Evolutionary conservation across 2,113 vertebrate genomes (phyloP), one percentile per base, ranked within the genome.

Genomic region (Platichthys stellatus): DNA sequence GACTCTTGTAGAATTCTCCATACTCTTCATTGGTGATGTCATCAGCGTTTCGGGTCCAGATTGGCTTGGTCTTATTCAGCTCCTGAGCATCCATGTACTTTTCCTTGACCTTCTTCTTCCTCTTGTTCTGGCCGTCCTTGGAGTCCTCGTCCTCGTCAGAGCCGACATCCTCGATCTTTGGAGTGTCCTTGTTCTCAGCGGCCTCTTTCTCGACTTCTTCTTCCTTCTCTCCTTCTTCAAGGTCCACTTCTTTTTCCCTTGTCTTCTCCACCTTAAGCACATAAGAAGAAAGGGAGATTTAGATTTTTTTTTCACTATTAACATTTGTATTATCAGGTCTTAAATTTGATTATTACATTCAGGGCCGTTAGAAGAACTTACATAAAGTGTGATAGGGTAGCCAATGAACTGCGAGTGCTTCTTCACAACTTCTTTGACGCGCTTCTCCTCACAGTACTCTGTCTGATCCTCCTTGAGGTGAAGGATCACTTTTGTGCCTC

Each of bases 21-120:
- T 98, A 99, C 57, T 99, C 97, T 2, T 98, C 97, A 11, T 96
- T 98, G 17, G 96, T 97, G 65, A 99, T 99, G 69, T 99, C 97
- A 57, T 99, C 98, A 0, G 97, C 96, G 62, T 99, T 99, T 43
- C 98, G 93, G 81, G 97, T 99, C 97, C 98, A 99, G 57, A 99
- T 96, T 51, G 95, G 95, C 63, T 96, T 96, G 28, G 94, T 95
- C 83, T 96, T 96, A 88, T 96, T 96, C 74, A 96, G 92, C 81
- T 96, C 95, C 80, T 96, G 93, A 59, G 86, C 86, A 64, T 96
- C 95, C 7, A 95, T 95, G 76, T 95, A 95, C 82, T 95, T 96
- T 60, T 96, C 95, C 92, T 96, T 96, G 71, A 96, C 88, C 92
- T 94, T 95, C 90, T 95, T 94, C 92, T 93, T 96, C 87, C 93